Percentiles rank a stretch among this genome's conserved stretches.
Conservation (phyloP, 2,797 vertebrate genomes). For the Epinephelus coioides region DNA sequence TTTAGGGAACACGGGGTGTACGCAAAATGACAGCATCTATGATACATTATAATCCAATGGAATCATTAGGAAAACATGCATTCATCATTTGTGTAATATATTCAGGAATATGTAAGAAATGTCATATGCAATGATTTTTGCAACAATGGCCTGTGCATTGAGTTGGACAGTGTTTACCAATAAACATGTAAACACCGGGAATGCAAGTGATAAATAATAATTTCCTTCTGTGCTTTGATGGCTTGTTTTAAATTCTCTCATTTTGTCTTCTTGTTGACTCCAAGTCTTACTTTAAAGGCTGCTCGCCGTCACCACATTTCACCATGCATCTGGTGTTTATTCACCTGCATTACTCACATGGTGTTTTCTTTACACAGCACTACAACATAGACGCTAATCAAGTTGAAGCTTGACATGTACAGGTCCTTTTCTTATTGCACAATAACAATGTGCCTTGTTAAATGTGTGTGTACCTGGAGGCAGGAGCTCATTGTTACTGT, state of each 20-base stretch:
- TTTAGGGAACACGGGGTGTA: slow-evolving; percentile 35
- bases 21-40: slow-evolving; percentile 48
- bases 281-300: slow-evolving; percentile 1
- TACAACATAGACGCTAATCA: background rate
- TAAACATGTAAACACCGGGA: slow-evolving; percentile 29
- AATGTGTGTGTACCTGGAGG: slow-evolving; percentile 29
- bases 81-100: slow-evolving; percentile 48
- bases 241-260: slow-evolving; percentile 11
- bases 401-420: background rate
- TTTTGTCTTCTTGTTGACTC: slow-evolving; percentile 18
- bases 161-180: slow-evolving; percentile 37
- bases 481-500: slow-evolving; percentile 18
- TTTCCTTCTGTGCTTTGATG: slow-evolving; percentile 1
- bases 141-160: slow-evolving; percentile 1
- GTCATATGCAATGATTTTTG: slow-evolving; percentile 39
- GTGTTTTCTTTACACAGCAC: background rate
- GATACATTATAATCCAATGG: slow-evolving; percentile 60
- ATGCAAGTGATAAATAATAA: slow-evolving; percentile 34
- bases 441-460: background rate
- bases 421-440: background rate
- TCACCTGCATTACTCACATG: background rate
- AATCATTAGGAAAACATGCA: slow-evolving; percentile 44
- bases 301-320: slow-evolving; percentile 6
- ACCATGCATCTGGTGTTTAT: background rate
- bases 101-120: slow-evolving; percentile 53